Evolutionary conservation across 1,140 invertebrate genomes (phyloP).

Genomic region (Tyrophagus putrescentiae): DNA sequence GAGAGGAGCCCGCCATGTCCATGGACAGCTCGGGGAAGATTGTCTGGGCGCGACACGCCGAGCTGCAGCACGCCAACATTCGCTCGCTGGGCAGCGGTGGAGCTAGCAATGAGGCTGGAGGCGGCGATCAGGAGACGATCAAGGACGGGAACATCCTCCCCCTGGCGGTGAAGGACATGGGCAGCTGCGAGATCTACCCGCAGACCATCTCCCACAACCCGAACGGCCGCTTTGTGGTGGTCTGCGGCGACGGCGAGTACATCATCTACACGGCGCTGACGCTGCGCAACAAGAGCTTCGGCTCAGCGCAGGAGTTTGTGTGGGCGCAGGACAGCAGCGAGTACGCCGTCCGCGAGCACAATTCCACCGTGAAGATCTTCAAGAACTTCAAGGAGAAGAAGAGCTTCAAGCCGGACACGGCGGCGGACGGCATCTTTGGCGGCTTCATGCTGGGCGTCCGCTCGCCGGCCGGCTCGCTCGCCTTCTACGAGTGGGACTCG

Average conservation of each 20-base stretch:
- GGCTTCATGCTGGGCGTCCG: conserved; percentile 85
- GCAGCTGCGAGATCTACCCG: conserved; percentile 97
- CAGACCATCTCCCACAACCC: conserved; percentile 97
- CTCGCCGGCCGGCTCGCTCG: conserved; percentile 75
- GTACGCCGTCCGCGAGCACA: conserved; percentile 76
- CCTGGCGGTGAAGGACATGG: conserved; percentile 93
- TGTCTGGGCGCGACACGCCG: conserved; percentile 93
- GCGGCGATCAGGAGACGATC: conserved; percentile 49
- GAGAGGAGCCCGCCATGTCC: conserved; percentile 95
- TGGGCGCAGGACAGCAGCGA: conserved; percentile 95
- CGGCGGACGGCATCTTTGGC: conserved; percentile 88
- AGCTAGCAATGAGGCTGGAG: conserved; percentile 37
- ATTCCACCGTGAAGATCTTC: conserved; percentile 78
- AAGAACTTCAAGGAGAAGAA: conserved; percentile 97
- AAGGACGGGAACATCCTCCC: conserved; percentile 85
- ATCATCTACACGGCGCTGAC: conserved; percentile 99
- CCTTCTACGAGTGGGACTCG: conserved; percentile 95
- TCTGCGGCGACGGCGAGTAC: conserved; percentile 98
- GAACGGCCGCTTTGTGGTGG: conserved; percentile 91
- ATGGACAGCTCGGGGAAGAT: conserved; percentile 98
- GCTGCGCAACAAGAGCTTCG: conserved; percentile 93
- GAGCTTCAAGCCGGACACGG: conserved; percentile 85
- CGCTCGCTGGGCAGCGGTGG: conserved; percentile 43
- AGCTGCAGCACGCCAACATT: conserved; percentile 93
- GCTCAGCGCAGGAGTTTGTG: conserved; percentile 93